Evolutionary conservation across 2,113 vertebrate species (phyloP).

Genomic region (Brachionichthys hirsutus): DNA sequence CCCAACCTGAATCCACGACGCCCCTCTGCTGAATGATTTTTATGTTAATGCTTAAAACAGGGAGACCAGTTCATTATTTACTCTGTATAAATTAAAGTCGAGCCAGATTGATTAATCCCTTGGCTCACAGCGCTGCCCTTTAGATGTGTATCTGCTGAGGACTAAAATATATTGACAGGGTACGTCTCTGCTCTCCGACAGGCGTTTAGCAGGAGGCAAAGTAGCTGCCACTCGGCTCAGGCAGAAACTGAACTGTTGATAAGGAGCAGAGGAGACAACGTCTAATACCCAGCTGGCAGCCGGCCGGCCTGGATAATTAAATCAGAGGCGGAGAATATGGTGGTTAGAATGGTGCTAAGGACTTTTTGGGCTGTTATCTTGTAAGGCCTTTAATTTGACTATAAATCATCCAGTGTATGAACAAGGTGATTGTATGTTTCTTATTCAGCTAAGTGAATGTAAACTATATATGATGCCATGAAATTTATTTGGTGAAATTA

Average conservation of each 20-base stretch:
- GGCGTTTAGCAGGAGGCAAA: conserved; percentile 56
- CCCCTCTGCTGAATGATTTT: conserved; percentile 32
- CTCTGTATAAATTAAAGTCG: conserved; percentile 70
- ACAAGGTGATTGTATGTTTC: neutral
- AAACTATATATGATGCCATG: no score
- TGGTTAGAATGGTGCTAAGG: conserved; percentile 1
- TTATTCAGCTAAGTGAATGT: no score
- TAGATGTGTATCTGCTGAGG: conserved; percentile 59
- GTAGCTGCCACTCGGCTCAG: conserved; percentile 40
- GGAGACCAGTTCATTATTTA: conserved; percentile 69
- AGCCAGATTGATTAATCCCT: conserved; percentile 66
- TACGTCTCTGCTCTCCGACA: conserved; percentile 50
- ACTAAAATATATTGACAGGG: conserved; percentile 63
- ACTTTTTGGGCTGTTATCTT: conserved; percentile 1
- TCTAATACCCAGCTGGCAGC: conserved; percentile 38
- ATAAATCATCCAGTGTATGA: neutral
- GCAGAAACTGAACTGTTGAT: conserved; percentile 49
- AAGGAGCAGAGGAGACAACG: conserved; percentile 37
- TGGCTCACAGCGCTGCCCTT: conserved; percentile 52
- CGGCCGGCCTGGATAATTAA: conserved; percentile 36
- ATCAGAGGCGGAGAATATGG: conserved; percentile 16
- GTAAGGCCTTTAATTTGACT: conserved; percentile 3
- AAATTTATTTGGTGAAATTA: no score
- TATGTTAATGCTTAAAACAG: conserved; percentile 61
- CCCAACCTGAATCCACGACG: conserved; percentile 6